Base-by-base conservation (phyloP, 2,113 vertebrate species). In the Puffinus mauretanicus region DNA sequence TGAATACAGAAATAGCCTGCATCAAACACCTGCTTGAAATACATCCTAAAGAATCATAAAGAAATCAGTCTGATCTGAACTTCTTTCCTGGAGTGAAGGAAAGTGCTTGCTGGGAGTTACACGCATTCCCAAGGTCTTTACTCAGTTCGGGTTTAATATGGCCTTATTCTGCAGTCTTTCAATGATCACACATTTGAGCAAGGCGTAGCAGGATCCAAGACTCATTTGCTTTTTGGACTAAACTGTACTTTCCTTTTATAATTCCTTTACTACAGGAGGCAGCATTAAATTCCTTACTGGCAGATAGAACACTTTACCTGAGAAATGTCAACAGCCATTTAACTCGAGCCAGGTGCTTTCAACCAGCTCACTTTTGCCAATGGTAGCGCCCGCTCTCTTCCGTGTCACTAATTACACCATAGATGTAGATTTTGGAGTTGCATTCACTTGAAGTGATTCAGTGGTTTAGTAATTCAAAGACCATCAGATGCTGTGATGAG, bases 401-500 rank as follows among this genome's bases (percentile, higher is more conserved):
- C 29, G 0, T 52, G 70, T 66, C 64, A 42, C 60, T 67, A 58
- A 51, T 49, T 42, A 16, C 75, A 40, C 44, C 47, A 14, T 22
- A 42, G 66, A 29, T 52, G 75, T 29, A 65, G 51, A 55, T 58
- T 94, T 75, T 34, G 71, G 82, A 46, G 55, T 36, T 85, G 75
- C 21, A 6, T 65, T 95, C 75, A 52, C 71, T 79, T 44, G 79
- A 75, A 88, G 76, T 34, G 60, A 67, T 60, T 90, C 78, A 60
- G 60, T 87, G 85, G 49, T 66, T 95, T n/a, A 36, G 79, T 71
- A 88, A 89, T 60, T 94, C 77, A 46, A 95, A 93, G 96, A 93
- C 92, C 94, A 84, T 46, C 60, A 27, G 92, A 93, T 72, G 96
- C 96, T 95, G 92, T 95, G 97, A 96, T 88, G 84, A 94, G 83